phyloP scores from a whole-genome alignment of 1,140 invertebrate genomes.

The Cherax quadricarinatus region DNA sequence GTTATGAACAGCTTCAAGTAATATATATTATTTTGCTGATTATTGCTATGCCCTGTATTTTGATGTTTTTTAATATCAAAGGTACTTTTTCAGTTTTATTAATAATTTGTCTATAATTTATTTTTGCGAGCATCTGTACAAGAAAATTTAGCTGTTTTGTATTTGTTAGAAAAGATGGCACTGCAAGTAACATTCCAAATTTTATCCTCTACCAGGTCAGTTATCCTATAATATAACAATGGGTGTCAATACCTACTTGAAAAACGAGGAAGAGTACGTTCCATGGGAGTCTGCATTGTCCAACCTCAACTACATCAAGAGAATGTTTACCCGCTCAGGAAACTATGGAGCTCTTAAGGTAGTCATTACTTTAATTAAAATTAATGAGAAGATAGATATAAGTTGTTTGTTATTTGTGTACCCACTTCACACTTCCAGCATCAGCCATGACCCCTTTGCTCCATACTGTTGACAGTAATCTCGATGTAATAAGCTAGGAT shows the following conservation, averaged over 20 bases:
- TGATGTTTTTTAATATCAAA: neutral
- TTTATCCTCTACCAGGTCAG: neutral
- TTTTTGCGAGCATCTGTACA: too few relatives aligned
- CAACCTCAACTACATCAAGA: conserved; percentile 60
- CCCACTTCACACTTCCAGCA: neutral
- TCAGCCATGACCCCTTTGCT: too few relatives aligned
- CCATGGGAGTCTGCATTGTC: conserved; percentile 1
- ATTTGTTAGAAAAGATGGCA: too few relatives aligned
- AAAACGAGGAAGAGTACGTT: neutral
- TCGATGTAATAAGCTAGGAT: too few relatives aligned
- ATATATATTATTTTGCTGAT: conserved; percentile 43
- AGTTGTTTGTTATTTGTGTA: neutral
- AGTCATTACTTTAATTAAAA: neutral
- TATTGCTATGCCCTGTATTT: conserved; percentile 33
- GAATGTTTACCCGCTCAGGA: conserved; percentile 50
- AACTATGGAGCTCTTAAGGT: conserved; percentile 68
- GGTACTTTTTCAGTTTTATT: too few relatives aligned
- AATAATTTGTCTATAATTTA: too few relatives aligned
- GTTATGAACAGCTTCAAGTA: conserved; percentile 10
- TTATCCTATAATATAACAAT: neutral
- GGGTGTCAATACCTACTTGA: neutral
- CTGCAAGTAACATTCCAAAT: too few relatives aligned
- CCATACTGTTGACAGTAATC: too few relatives aligned
- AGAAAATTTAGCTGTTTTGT: too few relatives aligned
- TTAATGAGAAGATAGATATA: too few relatives aligned